Evolutionary conservation across 2,888 invertebrate genomes (phyloP).

Genomic region (Phymatocera aterrima): DNA sequence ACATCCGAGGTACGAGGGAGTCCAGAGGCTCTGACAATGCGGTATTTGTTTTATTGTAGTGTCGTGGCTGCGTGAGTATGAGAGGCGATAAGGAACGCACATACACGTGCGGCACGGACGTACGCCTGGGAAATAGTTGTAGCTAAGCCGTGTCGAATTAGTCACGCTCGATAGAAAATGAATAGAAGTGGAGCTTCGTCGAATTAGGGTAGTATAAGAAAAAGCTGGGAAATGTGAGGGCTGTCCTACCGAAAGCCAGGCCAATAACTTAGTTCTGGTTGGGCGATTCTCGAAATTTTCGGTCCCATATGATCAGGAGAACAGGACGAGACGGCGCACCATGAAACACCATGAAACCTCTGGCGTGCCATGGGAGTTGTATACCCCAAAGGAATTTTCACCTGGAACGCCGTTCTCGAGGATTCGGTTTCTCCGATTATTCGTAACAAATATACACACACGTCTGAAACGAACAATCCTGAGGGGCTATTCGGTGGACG

Average conservation of each 20-base stretch:
- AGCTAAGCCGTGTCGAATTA: conserved; percentile 27
- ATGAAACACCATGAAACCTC: not conserved
- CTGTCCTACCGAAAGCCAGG: not conserved
- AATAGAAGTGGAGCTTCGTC: conserved; percentile 58
- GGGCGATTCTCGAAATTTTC: conserved; percentile 57
- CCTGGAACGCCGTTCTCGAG: not conserved
- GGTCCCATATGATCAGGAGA: conserved; percentile 68
- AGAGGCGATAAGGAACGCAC: not conserved
- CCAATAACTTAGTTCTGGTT: conserved; percentile 28
- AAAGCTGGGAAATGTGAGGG: conserved; percentile 50
- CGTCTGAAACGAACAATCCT: not conserved
- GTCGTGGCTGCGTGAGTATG: not conserved
- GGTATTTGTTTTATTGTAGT: conserved; percentile 6
- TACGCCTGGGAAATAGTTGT: not conserved
- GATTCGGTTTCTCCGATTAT: not conserved
- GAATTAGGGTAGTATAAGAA: conserved; percentile 59
- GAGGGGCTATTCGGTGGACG: not conserved
- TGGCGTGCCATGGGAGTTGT: not conserved
- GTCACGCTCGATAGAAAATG: conserved; percentile 53
- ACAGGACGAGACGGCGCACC: conserved; percentile 50
- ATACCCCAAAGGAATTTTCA: not conserved
- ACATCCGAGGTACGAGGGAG: conserved; percentile 31
- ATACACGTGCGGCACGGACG: not conserved
- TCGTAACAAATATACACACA: conserved; percentile 6
- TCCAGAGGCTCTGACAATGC: not conserved